These are phyloP conservation scores for Hippocampus comes DNA, from an alignment of 2,113 vertebrate species.

Conservation along the genomic window DNA sequence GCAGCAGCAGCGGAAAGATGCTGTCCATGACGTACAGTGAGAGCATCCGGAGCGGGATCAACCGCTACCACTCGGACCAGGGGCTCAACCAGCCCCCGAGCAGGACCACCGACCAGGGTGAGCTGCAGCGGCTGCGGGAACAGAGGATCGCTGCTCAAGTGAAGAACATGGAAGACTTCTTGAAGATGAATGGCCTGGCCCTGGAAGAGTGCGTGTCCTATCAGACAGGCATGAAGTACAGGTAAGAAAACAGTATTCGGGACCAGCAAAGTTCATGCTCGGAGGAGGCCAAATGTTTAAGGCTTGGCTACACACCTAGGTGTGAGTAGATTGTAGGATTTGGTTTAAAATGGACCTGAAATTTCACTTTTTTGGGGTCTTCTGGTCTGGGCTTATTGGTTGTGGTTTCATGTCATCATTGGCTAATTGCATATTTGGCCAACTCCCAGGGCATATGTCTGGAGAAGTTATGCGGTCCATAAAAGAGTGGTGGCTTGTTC, in stretches of 20 bases:
- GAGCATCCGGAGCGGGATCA: conserved; percentile 89
- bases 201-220: conserved; percentile 86
- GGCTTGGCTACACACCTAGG: not conserved
- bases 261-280: conserved; percentile 20
- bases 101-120: conserved; percentile 75
- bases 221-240: conserved; percentile 94
- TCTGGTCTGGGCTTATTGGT: not conserved
- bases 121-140: conserved; percentile 86
- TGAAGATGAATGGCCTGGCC: conserved; percentile 91
- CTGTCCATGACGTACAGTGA: conserved; percentile 97
- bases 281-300: conserved; percentile 7
- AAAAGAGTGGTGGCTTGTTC: not conserved
- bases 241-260: conserved; percentile 78
- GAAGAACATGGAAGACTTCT: conserved; percentile 95
- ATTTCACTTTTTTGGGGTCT: not conserved
- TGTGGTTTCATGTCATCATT: not conserved
- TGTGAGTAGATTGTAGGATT: not conserved
- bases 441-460: conserved; percentile 32
- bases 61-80: conserved; percentile 90
- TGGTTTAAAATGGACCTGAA: not conserved
- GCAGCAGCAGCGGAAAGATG: conserved; percentile 81
- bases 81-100: conserved; percentile 80
- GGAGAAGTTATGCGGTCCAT: not conserved
- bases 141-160: conserved; percentile 85
- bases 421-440: conserved; percentile 57